Evolutionary conservation across 2,888 invertebrate genomes (phyloP).

Genomic region (Xanthia icteritia): DNA sequence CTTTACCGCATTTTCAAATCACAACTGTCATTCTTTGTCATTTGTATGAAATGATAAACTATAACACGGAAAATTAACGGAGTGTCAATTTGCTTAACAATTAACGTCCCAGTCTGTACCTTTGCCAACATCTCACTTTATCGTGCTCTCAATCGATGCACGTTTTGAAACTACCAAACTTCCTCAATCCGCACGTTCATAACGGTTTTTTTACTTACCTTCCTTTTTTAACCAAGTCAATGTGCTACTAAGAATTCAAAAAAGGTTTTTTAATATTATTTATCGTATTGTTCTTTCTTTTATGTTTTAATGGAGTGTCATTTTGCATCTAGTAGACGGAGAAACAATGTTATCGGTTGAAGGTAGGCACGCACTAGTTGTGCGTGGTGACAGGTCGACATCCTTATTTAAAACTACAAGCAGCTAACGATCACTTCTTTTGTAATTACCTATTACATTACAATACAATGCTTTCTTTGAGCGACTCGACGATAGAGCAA

Average conservation of each 20-base stretch:
- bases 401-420: slow-evolving; percentile 1
- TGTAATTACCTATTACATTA: slow-evolving; percentile 1
- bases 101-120: not conserved
- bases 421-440: not conserved
- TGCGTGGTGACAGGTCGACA: not conserved
- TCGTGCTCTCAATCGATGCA: slow-evolving; percentile 10
- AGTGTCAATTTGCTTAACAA: not conserved
- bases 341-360: not conserved
- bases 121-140: not conserved
- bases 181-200: not conserved
- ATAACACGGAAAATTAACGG: too few species aligned
- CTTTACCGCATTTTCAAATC: not conserved
- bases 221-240: slow-evolving; percentile 3
- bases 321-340: not conserved
- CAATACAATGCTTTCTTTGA: not conserved
- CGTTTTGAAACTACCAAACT: slow-evolving; percentile 12
- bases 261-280: not conserved
- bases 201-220: slow-evolving; percentile 3
- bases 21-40: not conserved
- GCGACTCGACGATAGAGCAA: not conserved
- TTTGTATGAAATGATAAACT: not conserved
- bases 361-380: not conserved
- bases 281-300: not conserved
- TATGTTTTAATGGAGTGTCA: not conserved
- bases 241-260: not conserved